Base-by-base conservation (phyloP, 2,888 invertebrate species). In the Melieria crassipennis region DNA sequence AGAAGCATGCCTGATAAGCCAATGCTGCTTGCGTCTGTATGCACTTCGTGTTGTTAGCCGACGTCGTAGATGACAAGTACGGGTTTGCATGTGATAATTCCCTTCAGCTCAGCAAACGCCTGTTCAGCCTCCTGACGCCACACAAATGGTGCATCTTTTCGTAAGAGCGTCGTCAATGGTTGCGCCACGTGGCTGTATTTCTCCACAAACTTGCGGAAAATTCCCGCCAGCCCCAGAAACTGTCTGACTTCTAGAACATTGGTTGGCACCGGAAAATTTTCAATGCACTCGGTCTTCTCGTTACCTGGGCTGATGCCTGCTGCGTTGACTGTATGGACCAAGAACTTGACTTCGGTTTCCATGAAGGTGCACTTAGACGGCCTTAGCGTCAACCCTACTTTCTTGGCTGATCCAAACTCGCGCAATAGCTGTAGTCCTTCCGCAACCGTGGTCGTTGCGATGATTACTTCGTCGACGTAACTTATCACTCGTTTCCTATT, bases 401-500 rank as follows among this genome's bases (percentile, higher is more conserved):
- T 68, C 45, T 73, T 30, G 4, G 72, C 73, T 7, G n/a, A 11
- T 11, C 73, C 43, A 52, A 75, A 69, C 58, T 71, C 73, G 9
- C 10, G 6, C 3, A 75, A 30, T 5, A 71, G 50, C 6, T 55
- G 9, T 9, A 65, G 7, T 3, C 62, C 55, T 55, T 72, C 61
- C 1, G 63, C 48, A 4, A 69, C 16, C 5, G 65, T 70, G 10
- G 52, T 9, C 1, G 62, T 67, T 42, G 70, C 65, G 7, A 75
- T 72, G 9, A 75, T 70, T 1, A 75, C 75, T 48, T 73, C 75
- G 42, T 73, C 75, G 7, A 75, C 75, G 16, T 71, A 66, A 9
- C 52, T 69, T 69, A 60, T 13, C 67, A 30, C 13, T 62, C 13
- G 1, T 64, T 47, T 4, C 83, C 79, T 61, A 79, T 71, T 48